Conservation (phyloP, 1,140 invertebrate species). For the Cataglyphis hispanica region DNA sequence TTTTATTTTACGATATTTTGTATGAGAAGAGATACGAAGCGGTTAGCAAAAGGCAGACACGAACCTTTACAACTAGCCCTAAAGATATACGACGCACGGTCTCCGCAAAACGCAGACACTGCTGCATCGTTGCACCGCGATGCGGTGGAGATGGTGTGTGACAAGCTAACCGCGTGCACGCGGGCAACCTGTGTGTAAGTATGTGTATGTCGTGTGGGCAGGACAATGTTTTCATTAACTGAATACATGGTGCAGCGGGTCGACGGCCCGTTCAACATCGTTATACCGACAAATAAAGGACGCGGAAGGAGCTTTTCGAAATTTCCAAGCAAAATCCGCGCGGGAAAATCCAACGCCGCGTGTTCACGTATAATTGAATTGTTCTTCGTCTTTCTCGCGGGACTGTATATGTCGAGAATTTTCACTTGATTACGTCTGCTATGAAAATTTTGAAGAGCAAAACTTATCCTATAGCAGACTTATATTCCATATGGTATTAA, state of each 20-base stretch:
- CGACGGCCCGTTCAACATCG: slow-evolving; percentile 68
- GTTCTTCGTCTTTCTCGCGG: slow-evolving; percentile 14
- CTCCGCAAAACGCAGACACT: slow-evolving; percentile 58
- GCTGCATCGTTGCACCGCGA: slow-evolving; percentile 67
- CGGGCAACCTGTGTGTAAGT: slow-evolving; percentile 45
- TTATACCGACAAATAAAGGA: slow-evolving; percentile 57
- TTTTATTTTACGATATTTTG: background rate
- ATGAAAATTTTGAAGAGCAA: slow-evolving; percentile 5
- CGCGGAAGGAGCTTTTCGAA: slow-evolving; percentile 55
- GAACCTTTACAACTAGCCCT: slow-evolving; percentile 20
- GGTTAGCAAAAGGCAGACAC: background rate
- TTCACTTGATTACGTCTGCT: slow-evolving; percentile 39
- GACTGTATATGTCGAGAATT: slow-evolving; percentile 26
- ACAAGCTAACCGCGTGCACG: slow-evolving; percentile 75
- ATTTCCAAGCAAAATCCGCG: slow-evolving; percentile 54
- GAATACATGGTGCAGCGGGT: slow-evolving; percentile 77
- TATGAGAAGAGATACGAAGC: background rate
- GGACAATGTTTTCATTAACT: slow-evolving; percentile 84
- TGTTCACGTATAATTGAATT: slow-evolving; percentile 60
- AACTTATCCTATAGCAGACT: background rate
- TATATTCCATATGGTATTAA: background rate
- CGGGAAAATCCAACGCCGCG: slow-evolving; percentile 47
- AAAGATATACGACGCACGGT: slow-evolving; percentile 64
- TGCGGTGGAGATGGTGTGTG: slow-evolving; percentile 75
- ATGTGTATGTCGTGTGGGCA: slow-evolving; percentile 35